Evolutionary conservation across 2,797 vertebrate species (phyloP).

Genomic region (Myiothlypis coronata): DNA sequence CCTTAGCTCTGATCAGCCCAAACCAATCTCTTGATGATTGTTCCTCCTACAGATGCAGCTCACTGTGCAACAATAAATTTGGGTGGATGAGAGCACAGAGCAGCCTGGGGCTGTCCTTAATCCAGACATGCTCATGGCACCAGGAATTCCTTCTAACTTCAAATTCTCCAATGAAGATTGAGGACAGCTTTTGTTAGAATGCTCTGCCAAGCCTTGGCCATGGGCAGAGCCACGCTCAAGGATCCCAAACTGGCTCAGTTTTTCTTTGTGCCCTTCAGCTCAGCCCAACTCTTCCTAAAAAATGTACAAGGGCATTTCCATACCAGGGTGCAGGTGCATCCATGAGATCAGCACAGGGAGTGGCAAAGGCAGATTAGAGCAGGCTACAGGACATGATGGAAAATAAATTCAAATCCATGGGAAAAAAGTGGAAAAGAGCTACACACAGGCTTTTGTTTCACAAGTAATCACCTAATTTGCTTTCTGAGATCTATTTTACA

Average conservation of each 20-base stretch:
- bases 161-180: background rate
- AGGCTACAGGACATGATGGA: background rate
- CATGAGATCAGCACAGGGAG: background rate
- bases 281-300: background rate
- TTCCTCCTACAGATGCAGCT: too few relatives aligned
- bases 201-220: background rate
- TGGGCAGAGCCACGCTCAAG: fast-evolving
- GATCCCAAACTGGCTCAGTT: background rate
- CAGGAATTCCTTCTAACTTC: background rate
- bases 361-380: background rate
- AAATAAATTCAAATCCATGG: background rate
- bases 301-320: background rate
- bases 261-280: background rate
- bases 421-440: fast-evolving
- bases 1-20: background rate
- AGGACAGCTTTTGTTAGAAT: background rate
- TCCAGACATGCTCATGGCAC: background rate
- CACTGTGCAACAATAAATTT: too few relatives aligned
- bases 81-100: background rate
- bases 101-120: background rate
- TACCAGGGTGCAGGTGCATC: background rate
- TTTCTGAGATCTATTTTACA: background rate
- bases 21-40: background rate
- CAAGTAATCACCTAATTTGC: background rate
- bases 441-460: background rate